Conservation (phyloP, 2,113 vertebrate species). For the Arvicanthis niloticus region DNA sequence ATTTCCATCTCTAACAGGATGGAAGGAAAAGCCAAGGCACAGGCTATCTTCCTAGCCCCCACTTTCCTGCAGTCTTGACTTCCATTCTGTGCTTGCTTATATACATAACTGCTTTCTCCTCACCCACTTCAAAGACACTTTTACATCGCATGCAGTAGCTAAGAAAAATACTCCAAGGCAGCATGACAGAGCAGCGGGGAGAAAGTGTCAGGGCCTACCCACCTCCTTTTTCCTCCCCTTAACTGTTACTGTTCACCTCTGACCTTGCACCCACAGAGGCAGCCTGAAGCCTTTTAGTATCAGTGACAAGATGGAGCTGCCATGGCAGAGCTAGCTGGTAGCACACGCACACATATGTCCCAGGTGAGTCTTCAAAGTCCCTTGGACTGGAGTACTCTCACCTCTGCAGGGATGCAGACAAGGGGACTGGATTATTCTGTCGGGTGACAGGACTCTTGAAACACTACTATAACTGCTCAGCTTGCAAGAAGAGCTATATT, state of each 20-base stretch:
- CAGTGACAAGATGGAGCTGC: not conserved
- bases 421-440: not conserved
- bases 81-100: not conserved
- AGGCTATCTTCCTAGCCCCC: not conserved
- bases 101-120: not conserved
- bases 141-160: not conserved
- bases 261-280: not conserved
- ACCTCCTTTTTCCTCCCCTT: not conserved
- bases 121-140: too few relatives aligned
- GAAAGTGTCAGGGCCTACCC: not conserved
- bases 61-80: not conserved
- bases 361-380: not conserved
- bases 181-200: not conserved
- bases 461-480: not conserved
- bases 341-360: rapidly evolving
- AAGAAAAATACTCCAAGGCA: not conserved
- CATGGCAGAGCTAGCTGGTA: not conserved
- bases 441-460: not conserved
- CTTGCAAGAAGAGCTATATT: not conserved
- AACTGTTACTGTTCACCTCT: not conserved
- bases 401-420: not conserved
- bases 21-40: not conserved
- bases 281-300: not conserved
- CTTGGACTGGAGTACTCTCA: not conserved
- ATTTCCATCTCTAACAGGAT: not conserved